Base-by-base conservation (phyloP, 2,113 vertebrate species). In the Miniopterus natalensis region DNA sequence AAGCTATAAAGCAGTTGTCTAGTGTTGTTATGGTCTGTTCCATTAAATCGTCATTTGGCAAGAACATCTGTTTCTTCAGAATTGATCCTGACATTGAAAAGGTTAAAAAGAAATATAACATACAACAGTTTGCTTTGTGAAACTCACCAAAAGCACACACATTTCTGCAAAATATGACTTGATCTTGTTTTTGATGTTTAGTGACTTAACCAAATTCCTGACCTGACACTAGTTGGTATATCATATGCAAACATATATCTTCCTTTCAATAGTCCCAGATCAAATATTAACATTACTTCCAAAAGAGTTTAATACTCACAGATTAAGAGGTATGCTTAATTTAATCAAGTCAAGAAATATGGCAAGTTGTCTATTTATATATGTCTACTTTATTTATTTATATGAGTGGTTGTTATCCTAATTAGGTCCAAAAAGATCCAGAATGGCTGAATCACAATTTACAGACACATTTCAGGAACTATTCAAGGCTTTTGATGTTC, bases 61-160 rank as follows among this genome's bases (percentile, higher is more conserved):
- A 90, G 81, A 90, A 87, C 21, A 84, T 92, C 61, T 92, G 70
- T 31, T 95, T 95, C n/a, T 63, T 80, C 61, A 45, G 36, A 63
- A 83, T 87, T 79, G 59, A 86, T 57, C 57, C 61, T 40, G 49
- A 83, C 59, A 83, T 57, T 92, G 49, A 90, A 90, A 95, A 92
- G 29, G 8, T 45, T 79, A 91, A 77, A 63, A 88, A 91, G 45
- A 92, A 86, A 95, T 75, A 70, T 36, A 36, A 66, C 20, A 80
- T 85, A 15, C 13, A 87, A 77, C 59, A 53, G 5, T 74, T 84
- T 85, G 57, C 57, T 83, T 92, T 84, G 61, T 11, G 3, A 88
- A 95, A 75, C n/a, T 8, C 53, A 87, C 42, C 47, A 63, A 91
- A 90, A 31, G 3, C 31, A 53, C 9, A 73, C n/a, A 10, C 8